Evolutionary conservation across 2,797 vertebrate species (phyloP), one percentile per base, ranked within the genome.

Genomic region (Neosalanx taihuensis): DNA sequence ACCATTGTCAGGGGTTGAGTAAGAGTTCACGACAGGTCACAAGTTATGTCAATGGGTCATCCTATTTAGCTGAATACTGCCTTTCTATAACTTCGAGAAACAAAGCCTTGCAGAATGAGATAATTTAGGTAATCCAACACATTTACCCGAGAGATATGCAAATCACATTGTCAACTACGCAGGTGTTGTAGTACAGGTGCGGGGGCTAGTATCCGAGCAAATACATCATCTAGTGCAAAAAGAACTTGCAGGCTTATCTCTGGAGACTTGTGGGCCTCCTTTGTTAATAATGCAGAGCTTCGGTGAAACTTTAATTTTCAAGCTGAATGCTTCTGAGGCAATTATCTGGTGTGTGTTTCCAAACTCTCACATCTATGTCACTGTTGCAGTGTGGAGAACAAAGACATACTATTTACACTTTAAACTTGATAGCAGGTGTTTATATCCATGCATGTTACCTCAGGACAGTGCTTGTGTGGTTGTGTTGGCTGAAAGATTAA

Each of bases 231-330:
- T 68, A 64, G 64, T 68, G 15, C 59, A 31, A 37, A 57, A 69
- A 60, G 3, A 12, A 29, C 74, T 82, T 6, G 20, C 70, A 56
- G 75, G 70, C 64, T 35, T 70, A 66, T 71, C 76, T 80, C 67
- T 65, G 68, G 69, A 70, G 61, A 23, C 29, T 9, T 33, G 41
- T 65, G 23, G 67, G 65, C 73, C 74, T 72, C 46, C 67, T 51
- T 72, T 70, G 67, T 87, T 78, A 90, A 87, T 87, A 90, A 86
- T 84, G 85, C 75, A 82, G 56, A 63, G 66, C 61, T 51, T 64
- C 72, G 70, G 77, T 83, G 70, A 74, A 83, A 79, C 79, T 86
- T 84, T 79, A 73, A 87, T 86, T 88, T 89, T 86, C 75, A 71
- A 84, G 77, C 77, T 74, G 72, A 86, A 87, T 80, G 80, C 78